phyloP scores from a whole-genome alignment of 2,113 vertebrate species.

The Ammodramus savannarum region DNA sequence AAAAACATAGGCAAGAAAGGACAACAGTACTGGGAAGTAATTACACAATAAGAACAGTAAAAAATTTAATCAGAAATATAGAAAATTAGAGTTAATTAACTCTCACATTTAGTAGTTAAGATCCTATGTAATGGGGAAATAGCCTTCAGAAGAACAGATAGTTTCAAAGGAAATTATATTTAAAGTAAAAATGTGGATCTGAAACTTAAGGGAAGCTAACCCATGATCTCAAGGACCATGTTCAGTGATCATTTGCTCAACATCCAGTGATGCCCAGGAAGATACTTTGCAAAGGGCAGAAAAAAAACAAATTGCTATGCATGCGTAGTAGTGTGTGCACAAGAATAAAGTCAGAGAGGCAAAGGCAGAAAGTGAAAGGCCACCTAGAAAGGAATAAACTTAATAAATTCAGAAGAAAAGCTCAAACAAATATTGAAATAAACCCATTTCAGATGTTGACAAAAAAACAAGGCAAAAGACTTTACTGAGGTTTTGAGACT shows the following conservation, averaged over 20 bases:
- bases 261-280: background rate
- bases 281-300: background rate
- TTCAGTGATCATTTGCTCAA: background rate
- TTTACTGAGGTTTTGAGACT: background rate
- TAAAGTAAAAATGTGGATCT: background rate
- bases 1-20: background rate
- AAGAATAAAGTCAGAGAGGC: background rate
- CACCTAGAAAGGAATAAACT: background rate
- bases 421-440: background rate
- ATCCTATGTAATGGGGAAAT: background rate
- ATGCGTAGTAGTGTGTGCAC: background rate
- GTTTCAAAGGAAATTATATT: background rate
- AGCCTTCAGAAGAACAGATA: background rate
- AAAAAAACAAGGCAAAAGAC: background rate
- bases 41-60: background rate
- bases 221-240: accelerated
- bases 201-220: background rate
- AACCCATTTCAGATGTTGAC: background rate
- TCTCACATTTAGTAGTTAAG: background rate
- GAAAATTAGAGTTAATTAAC: background rate
- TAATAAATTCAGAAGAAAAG: background rate
- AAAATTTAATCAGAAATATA: background rate
- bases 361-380: background rate
- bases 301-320: background rate
- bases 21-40: background rate